Percentiles rank a stretch among this genome's conserved stretches.
phyloP scores from a whole-genome alignment of 2,888 invertebrate genomes.

The Ypsolopha scabrella region DNA sequence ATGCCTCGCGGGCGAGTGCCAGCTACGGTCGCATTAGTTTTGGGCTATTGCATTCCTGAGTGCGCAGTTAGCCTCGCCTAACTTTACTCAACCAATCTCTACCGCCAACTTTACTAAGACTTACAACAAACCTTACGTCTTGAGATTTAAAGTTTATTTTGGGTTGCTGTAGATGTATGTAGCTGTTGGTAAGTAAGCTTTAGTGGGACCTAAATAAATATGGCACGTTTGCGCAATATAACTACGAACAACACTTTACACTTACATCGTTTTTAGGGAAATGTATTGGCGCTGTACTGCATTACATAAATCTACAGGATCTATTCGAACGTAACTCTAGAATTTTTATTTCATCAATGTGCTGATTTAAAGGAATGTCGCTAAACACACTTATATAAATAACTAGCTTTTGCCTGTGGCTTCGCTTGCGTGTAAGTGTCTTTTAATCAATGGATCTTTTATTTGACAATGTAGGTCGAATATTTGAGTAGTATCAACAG shows the following conservation, averaged over 20 bases:
- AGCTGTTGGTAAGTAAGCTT: slow-evolving; percentile 27
- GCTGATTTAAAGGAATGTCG: too few relatives aligned
- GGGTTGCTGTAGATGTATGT: neutral
- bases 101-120: neutral
- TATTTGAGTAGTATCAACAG: too few relatives aligned
- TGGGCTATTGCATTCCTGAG: slow-evolving; percentile 55
- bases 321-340: slow-evolving; percentile 19
- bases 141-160: neutral
- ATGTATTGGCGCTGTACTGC: slow-evolving; percentile 39
- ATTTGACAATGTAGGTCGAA: too few relatives aligned
- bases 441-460: too few relatives aligned
- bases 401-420: too few relatives aligned
- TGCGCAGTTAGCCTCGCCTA: slow-evolving; percentile 45
- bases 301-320: slow-evolving; percentile 39
- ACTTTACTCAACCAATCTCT: slow-evolving; percentile 13
- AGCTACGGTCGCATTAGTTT: slow-evolving; percentile 38
- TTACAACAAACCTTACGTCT: neutral
- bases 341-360: too few relatives aligned
- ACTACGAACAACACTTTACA: slow-evolving; percentile 61
- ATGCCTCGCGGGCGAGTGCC: slow-evolving; percentile 11
- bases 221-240: slow-evolving; percentile 55
- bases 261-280: slow-evolving; percentile 37
- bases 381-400: too few relatives aligned
- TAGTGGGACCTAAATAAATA: slow-evolving; percentile 56
- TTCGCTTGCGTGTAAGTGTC: too few relatives aligned